These are phyloP conservation scores for Ovibos moschatus DNA, from an alignment of 2,113 vertebrate species.

Conservation along the genomic window DNA sequence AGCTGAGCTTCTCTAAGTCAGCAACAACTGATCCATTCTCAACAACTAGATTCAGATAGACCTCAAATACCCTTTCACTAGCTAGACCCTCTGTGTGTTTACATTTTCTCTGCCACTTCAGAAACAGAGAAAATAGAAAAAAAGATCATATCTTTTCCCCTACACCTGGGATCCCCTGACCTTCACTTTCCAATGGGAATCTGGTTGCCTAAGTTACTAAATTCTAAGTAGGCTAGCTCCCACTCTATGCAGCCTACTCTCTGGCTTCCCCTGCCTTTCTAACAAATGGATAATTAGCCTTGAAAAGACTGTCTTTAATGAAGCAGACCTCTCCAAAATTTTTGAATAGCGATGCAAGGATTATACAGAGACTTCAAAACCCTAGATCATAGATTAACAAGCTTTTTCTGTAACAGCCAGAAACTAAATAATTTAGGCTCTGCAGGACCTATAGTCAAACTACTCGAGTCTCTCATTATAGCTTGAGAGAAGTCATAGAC, in stretches of 20 bases:
- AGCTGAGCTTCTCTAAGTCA: background rate
- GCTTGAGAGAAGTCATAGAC: background rate
- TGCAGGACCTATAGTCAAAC: background rate
- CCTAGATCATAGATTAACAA: background rate
- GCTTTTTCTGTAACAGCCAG: background rate
- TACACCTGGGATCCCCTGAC: background rate
- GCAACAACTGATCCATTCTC: background rate
- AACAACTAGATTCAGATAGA: background rate
- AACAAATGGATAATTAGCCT: slow-evolving; percentile 36
- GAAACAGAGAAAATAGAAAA: background rate
- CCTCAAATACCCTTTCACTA: background rate
- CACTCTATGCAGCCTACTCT: background rate
- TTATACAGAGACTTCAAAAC: background rate
- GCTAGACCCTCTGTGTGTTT: background rate
- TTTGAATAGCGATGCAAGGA: slow-evolving; percentile 9
- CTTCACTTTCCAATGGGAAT: slow-evolving; percentile 16
- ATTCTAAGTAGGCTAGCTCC: background rate
- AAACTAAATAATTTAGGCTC: background rate
- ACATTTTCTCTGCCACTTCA: background rate
- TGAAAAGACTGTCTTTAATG: background rate
- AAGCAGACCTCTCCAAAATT: slow-evolving; percentile 2
- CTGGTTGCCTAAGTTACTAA: slow-evolving; percentile 27
- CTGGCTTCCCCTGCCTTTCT: background rate
- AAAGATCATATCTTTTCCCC: background rate
- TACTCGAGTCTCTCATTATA: background rate